These are phyloP conservation scores for Heliconius hortense DNA, from an alignment of 2,888 invertebrate genomes.

Conservation along the genomic window DNA sequence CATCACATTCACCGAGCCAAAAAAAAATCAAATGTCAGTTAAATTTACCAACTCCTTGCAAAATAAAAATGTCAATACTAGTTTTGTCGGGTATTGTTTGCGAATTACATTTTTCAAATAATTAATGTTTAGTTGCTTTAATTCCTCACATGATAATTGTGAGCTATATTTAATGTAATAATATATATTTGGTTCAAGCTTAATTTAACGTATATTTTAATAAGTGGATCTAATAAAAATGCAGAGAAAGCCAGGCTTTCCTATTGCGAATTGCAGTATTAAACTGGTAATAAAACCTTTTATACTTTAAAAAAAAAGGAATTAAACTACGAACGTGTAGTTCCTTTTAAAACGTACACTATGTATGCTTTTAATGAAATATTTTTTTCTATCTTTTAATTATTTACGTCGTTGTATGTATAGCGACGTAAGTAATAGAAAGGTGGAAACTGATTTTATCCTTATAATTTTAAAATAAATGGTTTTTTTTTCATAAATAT, in stretches of 20 bases:
- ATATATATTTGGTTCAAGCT: neutral
- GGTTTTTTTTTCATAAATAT: neutral
- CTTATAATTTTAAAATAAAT: too few species aligned
- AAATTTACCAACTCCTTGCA: conserved; percentile 1
- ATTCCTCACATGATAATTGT: neutral
- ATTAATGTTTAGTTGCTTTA: neutral
- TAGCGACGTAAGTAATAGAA: too few species aligned
- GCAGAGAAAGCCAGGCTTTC: conserved; percentile 75
- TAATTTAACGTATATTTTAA: neutral
- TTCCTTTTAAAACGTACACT: neutral
- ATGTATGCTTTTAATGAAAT: neutral
- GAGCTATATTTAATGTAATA: neutral
- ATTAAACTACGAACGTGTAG: neutral
- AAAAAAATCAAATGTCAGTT: conserved; percentile 4
- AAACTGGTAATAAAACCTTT: conserved; percentile 60
- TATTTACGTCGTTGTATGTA: neutral
- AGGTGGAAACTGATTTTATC: too few species aligned
- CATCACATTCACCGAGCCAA: too few species aligned
- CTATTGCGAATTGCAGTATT: conserved; percentile 70
- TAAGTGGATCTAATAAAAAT: conserved; percentile 49
- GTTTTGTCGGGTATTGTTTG: conserved; percentile 30
- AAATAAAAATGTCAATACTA: conserved; percentile 28
- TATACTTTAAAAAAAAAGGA: neutral
- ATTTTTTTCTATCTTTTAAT: neutral
- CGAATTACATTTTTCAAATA: conserved; percentile 13